Evolutionary conservation across 2,797 vertebrate genomes (phyloP), one percentile per base, ranked within the genome.

Genomic region (Chaetophractus vellerosus): DNA sequence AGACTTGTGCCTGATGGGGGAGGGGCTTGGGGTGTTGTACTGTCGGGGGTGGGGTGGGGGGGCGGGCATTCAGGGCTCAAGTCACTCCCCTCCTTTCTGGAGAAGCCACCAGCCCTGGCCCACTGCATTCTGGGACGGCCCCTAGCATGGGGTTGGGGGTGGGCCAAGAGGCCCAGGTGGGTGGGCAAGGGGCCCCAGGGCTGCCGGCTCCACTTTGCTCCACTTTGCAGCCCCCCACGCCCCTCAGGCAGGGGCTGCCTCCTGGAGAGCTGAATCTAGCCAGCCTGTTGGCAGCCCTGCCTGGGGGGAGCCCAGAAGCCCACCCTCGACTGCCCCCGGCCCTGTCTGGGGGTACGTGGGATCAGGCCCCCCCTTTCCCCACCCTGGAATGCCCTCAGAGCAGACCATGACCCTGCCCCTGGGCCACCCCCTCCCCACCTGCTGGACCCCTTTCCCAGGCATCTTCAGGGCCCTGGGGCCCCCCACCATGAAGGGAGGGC

Each of bases 1-100:
- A 75, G 15, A 55, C 38, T 18, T 14, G 7, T 24, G 59, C 2
- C 2, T 18, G 33, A 5, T 2, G 3, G 2, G 33, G 55, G 52
- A 19, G n/a, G n/a, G 16, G 31, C 6, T 48, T 33, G 11, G 50
- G 26, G 38, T 0, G 0, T 9, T 21, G n/a, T 23, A 2, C 57
- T 41, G 19, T 21, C 72, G 16, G 28, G 69, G 38, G 14, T 6
- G 64, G 45, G 2, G 16, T 45, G 69, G 38, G 14, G 9, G 64
- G 45, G 2, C 9, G 3, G 5, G 0, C 10, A 1, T 18, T 15
- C 14, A 33, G 64, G 69, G 14, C 41, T 31, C 36, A 9, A 21
- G 19, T 50, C 36, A 21, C 26, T 5, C 41, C 41, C 19, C 15
- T 68, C 24, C 52, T 33, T 31, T 45, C 66, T 31, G 3, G 45